phyloP scores from a whole-genome alignment of 2,797 vertebrate genomes.

The Artibeus jamaicensis region DNA sequence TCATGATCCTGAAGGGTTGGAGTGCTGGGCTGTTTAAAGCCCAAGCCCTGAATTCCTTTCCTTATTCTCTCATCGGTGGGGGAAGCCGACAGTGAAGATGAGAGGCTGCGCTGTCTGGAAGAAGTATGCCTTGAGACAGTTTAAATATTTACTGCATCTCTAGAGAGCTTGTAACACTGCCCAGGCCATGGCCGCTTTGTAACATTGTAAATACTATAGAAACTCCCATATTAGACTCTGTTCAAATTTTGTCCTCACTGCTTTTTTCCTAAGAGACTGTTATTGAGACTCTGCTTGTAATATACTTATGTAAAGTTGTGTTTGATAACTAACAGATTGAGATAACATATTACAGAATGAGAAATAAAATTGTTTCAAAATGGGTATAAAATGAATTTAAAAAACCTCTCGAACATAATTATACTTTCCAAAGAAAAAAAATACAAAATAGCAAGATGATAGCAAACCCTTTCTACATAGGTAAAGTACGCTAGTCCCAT shows the following conservation, averaged over 20 bases:
- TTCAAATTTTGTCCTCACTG: neutral
- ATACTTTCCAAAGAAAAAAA: slow-evolving; percentile 39
- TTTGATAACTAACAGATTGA: slow-evolving; percentile 27
- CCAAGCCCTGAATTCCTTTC: neutral
- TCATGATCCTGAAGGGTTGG: neutral
- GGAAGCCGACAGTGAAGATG: neutral
- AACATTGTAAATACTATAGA: neutral
- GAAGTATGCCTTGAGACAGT: neutral
- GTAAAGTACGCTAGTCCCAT: neutral
- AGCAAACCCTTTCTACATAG: neutral
- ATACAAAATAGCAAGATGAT: neutral
- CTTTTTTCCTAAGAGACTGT: slow-evolving; percentile 26
- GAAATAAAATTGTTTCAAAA: neutral
- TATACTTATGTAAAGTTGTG: neutral
- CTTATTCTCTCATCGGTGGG: neutral
- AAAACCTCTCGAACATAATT: neutral
- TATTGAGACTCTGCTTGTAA: neutral
- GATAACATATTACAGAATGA: neutral
- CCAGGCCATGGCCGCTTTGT: neutral
- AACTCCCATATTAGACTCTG: neutral
- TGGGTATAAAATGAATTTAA: neutral
- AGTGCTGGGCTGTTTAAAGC: neutral
- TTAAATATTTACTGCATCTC: neutral
- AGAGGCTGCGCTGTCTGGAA: neutral
- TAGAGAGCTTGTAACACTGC: neutral